phyloP scores from a whole-genome alignment of 2,113 vertebrate genomes.

The Craseonycteris thonglongyai region DNA sequence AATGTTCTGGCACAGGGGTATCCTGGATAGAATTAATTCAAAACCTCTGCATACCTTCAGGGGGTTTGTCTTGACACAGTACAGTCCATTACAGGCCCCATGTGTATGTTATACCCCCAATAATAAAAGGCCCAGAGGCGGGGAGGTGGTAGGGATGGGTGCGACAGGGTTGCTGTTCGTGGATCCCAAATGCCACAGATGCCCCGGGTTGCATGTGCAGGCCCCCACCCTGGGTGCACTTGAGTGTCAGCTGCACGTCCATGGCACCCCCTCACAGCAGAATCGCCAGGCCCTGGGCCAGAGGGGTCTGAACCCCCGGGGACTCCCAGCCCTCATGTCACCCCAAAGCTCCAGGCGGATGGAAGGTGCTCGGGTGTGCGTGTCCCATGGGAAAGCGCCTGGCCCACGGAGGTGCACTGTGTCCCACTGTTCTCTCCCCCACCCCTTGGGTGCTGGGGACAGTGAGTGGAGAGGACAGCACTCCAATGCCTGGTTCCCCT shows the following conservation, averaged over 20 bases:
- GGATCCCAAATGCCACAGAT: fast-evolving
- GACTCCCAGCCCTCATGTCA: background rate
- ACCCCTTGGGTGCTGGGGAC: background rate
- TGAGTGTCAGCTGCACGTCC: background rate
- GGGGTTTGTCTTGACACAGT: background rate
- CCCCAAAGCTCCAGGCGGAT: fast-evolving
- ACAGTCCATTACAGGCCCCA: background rate
- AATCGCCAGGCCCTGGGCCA: fast-evolving
- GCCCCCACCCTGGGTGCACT: fast-evolving
- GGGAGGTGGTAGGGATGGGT: fast-evolving
- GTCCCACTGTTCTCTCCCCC: background rate
- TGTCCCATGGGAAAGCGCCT: background rate
- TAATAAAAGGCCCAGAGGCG: background rate
- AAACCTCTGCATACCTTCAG: background rate
- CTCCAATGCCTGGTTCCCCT: background rate
- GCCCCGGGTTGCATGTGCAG: fast-evolving
- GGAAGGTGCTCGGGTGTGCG: background rate
- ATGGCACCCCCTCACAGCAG: background rate
- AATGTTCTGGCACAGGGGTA: background rate
- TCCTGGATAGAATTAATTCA: background rate
- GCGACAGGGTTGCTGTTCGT: fast-evolving
- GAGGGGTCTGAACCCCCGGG: background rate
- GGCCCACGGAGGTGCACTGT: fast-evolving
- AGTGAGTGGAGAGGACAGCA: fast-evolving
- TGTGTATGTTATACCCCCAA: background rate